Evolutionary conservation across 2,797 vertebrate species (phyloP).

Genomic region (Euthynnus affinis): DNA sequence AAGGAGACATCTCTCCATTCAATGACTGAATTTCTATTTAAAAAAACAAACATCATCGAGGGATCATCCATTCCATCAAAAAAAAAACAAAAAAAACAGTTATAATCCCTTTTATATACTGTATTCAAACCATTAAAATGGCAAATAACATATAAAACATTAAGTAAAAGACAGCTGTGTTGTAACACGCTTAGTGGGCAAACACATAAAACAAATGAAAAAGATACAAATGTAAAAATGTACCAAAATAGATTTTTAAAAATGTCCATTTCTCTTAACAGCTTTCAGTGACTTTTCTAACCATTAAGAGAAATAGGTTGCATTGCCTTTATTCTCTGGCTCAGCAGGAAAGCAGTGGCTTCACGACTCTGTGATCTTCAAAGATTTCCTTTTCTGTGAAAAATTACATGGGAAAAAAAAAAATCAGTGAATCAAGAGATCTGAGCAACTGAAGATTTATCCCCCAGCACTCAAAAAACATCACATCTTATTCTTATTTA

Average conservation of each 20-base stretch:
- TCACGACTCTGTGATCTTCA: conserved; percentile 45
- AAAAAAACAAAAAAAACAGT: neutral
- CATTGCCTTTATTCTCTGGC: conserved; percentile 4
- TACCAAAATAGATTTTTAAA: conserved; percentile 31
- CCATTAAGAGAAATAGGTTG: neutral
- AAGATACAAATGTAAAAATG: conserved; percentile 3
- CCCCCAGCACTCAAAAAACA: neutral
- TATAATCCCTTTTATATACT: neutral
- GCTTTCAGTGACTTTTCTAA: conserved; percentile 8
- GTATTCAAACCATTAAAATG: conserved; percentile 27
- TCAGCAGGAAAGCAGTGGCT: conserved; percentile 11
- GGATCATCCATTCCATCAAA: neutral
- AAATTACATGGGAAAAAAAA: conserved; percentile 22
- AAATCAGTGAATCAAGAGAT: neutral
- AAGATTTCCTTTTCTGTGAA: conserved; percentile 74
- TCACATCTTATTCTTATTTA: neutral
- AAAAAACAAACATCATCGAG: neutral
- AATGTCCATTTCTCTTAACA: conserved; percentile 5
- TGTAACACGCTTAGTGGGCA: too few relatives aligned
- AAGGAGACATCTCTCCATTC: neutral
- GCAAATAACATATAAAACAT: neutral
- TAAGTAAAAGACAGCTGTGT: neutral
- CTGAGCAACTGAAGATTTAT: neutral
- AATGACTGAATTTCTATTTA: neutral
- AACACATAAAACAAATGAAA: conserved; percentile 8